Evolutionary conservation across 2,113 vertebrate species (phyloP).

Genomic region (Felis chaus): DNA sequence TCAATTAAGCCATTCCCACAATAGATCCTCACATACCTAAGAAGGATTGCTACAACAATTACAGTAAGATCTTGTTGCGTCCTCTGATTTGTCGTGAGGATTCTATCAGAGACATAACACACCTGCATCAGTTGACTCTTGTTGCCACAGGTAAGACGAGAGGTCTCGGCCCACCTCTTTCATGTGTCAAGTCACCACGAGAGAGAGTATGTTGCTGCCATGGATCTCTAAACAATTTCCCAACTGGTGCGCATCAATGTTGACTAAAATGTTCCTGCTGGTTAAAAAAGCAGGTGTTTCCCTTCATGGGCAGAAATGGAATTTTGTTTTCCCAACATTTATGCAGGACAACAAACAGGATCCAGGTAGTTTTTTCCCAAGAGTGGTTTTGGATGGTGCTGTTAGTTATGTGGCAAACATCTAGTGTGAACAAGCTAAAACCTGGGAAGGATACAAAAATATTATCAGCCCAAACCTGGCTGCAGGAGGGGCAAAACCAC

Average conservation of each 20-base stretch:
- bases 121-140: not conserved
- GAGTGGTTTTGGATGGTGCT: constrained; percentile 19
- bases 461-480: not conserved
- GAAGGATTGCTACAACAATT: not conserved
- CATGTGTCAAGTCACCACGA: not conserved
- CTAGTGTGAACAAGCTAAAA: constrained; percentile 16
- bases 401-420: constrained; percentile 3
- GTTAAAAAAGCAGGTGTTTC: constrained; percentile 59
- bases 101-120: constrained; percentile 52
- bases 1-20: not conserved
- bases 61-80: not conserved
- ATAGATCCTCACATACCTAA: not conserved
- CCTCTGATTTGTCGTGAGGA: constrained; percentile 35
- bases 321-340: constrained; percentile 55
- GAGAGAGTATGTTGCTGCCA: not conserved
- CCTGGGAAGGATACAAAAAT: not conserved
- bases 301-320: constrained; percentile 42
- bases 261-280: constrained; percentile 15
- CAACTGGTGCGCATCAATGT: not conserved
- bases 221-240: constrained; percentile 52
- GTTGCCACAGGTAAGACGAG: constrained; percentile 14
- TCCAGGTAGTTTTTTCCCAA: constrained; percentile 49
- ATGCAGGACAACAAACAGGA: constrained; percentile 15
- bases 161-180: not conserved
- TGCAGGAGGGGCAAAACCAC: not conserved